These are phyloP conservation scores for Siphonodentalium dalli DNA, from an alignment of 2,888 invertebrate species.

Conservation along the genomic window DNA sequence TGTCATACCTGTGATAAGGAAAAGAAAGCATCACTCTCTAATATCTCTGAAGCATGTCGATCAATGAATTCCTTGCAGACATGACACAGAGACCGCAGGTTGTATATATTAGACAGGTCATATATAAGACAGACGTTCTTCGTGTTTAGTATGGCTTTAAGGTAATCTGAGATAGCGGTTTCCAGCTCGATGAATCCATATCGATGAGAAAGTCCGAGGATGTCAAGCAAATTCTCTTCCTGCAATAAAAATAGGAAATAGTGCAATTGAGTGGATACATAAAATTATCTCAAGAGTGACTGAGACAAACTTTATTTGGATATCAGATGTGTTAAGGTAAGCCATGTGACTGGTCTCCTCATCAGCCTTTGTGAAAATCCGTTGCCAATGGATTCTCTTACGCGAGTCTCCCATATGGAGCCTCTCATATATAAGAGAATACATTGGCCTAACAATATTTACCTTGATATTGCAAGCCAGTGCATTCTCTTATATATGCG, in stretches of 20 bases:
- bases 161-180: conserved; percentile 88
- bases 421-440: too few relatives aligned
- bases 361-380: too few relatives aligned
- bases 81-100: conserved; percentile 71
- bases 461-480: too few relatives aligned
- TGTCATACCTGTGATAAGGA: conserved; percentile 83
- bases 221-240: conserved; percentile 68
- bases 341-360: too few relatives aligned
- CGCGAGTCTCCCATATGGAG: too few relatives aligned
- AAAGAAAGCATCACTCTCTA: conserved; percentile 84
- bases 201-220: conserved; percentile 88
- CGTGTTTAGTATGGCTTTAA: conserved; percentile 85
- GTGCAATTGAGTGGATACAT: too few relatives aligned
- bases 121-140: conserved; percentile 94
- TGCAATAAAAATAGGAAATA: conserved; percentile 27
- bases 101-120: conserved; percentile 84
- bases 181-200: conserved; percentile 94
- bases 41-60: conserved; percentile 83
- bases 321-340: too few relatives aligned
- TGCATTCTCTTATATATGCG: too few relatives aligned
- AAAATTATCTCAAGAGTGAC: too few relatives aligned
- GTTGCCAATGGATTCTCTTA: too few relatives aligned
- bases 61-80: conserved; percentile 92
- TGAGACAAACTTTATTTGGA: too few relatives aligned
- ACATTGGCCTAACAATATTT: too few relatives aligned